A percentile compares a stretch with the other conserved stretches of the same genome.
Evolutionary conservation across 2,888 invertebrate species (phyloP).

Genomic region (Tricholauxania praeusta): DNA sequence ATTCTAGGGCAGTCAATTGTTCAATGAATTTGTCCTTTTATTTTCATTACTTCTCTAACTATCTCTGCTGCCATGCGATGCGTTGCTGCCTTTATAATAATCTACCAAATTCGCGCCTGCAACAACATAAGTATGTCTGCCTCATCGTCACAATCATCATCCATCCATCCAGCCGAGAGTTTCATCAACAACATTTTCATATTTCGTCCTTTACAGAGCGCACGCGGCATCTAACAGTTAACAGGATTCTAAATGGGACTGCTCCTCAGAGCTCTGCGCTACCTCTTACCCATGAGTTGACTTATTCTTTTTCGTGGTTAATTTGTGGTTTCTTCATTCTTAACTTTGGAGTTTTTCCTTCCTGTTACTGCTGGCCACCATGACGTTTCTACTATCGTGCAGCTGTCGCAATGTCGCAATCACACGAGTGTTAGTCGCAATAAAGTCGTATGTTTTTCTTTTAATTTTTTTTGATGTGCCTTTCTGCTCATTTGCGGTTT

Average conservation of each 20-base stretch:
- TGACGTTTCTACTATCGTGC: background rate
- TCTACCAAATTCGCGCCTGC: too few species aligned
- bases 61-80: too few species aligned
- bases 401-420: too few species aligned
- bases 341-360: conserved; percentile 1
- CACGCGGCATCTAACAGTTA: background rate
- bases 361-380: background rate
- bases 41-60: too few species aligned
- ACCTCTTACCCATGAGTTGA: too few species aligned
- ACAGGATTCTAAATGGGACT: background rate
- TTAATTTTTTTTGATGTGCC: background rate
- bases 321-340: background rate
- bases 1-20: too few species aligned
- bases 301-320: background rate
- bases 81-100: too few species aligned
- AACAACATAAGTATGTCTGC: too few species aligned
- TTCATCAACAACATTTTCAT: background rate
- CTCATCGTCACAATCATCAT: too few species aligned
- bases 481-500: conserved; percentile 1
- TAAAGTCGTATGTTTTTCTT: background rate
- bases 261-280: background rate
- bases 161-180: background rate
- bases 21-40: too few species aligned
- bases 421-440: too few species aligned
- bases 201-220: background rate